Evolutionary conservation across 2,113 vertebrate genomes (phyloP).

Genomic region (Zosterops borbonicus): DNA sequence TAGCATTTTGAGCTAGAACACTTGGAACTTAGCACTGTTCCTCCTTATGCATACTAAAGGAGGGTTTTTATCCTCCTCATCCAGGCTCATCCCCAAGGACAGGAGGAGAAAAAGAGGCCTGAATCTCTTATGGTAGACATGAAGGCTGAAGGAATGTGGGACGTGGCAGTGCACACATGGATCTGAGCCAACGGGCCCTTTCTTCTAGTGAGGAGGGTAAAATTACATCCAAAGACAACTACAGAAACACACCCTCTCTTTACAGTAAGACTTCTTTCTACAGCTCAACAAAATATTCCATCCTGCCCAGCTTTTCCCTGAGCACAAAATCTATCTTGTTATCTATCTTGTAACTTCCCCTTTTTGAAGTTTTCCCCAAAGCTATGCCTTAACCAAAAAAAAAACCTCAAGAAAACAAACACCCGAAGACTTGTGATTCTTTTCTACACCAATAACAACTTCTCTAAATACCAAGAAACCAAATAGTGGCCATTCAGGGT

Average conservation of each 20-base stretch:
- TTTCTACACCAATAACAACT: neutral
- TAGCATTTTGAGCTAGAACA: neutral
- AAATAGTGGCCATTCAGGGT: neutral
- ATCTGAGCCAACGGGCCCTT: neutral
- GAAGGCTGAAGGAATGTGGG: neutral
- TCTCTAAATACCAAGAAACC: neutral
- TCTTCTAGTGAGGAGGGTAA: neutral
- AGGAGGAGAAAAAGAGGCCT: neutral
- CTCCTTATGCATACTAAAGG: neutral
- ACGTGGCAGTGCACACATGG: neutral
- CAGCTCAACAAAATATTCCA: neutral
- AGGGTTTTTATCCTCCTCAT: neutral
- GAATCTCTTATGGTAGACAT: neutral
- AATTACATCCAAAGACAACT: neutral
- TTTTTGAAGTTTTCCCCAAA: neutral
- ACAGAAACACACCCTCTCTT: neutral
- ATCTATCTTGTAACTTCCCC: neutral
- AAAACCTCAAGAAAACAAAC: neutral
- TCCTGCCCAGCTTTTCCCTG: neutral
- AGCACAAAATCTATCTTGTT: neutral
- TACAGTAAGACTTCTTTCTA: neutral
- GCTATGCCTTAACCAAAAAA: neutral
- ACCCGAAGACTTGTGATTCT: neutral
- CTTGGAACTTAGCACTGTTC: neutral
- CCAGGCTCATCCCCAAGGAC: neutral